Base-by-base conservation (phyloP, 37 sponge, comb jelly and placozoan species). In the Bolinopsis microptera region DNA sequence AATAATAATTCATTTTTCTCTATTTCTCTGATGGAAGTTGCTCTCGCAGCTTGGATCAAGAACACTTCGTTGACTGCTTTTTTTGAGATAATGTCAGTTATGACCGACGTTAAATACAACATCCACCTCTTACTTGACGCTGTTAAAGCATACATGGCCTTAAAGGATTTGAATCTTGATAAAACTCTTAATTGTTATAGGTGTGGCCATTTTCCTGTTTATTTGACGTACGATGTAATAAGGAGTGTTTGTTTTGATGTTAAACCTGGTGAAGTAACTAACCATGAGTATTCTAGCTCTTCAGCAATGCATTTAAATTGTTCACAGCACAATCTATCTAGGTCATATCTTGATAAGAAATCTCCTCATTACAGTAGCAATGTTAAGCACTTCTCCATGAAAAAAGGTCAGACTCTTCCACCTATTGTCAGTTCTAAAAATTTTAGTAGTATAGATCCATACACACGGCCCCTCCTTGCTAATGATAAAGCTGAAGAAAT, bases 201-300 rank as follows among this genome's bases (percentile, higher is more conserved):
- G 27, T 86, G 90, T 86, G 90, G 90, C 26, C 3, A 86, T 86
- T 39, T n/a, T 24, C 90, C 90, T 39, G 24, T 41, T 0, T 48
- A 41, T 86, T 38, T 86, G 13, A 21, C 26, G 13, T 86, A 86
- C 61, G 90, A 86, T 40, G 61, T 41, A 8, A 41, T 86, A 23
- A 86, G 90, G 61, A 86, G 36, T 26, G 26, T 41, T 23, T 86
- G 90, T 86, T 86, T 86, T 40, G 90, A 86, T 86, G 0, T 86
- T 9, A 30, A 86, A 13, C 41, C 90, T 26, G 24, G 36, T 26
- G 40, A 38, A 5, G 2, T 86, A 8, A 27, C 3, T 28, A 28
- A 39, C 23, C 61, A 86, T 26, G 0, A 21, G 0, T 86, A 86
- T 48, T 23, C n/a, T n/a, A 86, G 90, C 22, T 86, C 39, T 30